Evolutionary conservation across 2,888 invertebrate genomes (phyloP), one percentile per base, ranked within the genome.

Genomic region (Metacarcinus magister): DNA sequence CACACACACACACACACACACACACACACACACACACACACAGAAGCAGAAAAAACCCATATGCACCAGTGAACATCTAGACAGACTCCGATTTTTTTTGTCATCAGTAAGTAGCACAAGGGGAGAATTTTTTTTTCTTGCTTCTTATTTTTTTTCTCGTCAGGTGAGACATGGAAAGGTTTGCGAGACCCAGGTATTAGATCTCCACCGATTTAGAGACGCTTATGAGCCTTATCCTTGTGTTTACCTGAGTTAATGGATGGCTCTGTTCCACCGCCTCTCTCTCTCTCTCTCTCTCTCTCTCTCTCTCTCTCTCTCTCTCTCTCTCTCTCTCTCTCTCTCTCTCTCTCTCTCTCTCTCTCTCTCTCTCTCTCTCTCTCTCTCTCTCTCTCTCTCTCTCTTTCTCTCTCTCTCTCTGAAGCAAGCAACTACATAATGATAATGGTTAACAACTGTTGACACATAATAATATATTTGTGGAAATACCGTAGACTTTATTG

Each of bases 191-290:
- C 44, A 48, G 91, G 95, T 60, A 92, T 94, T 96, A 94, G 91
- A 96, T 94, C 82, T 91, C 48, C 19, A 54, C 92, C 94, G 96
- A 96, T 96, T 96, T 94, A 96, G 91, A 91, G 94, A 46, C 90
- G 92, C 96, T 96, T 94, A 94, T 82, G 87, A 94, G 60, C 94
- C 92, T 92, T 94, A 96, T 96, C 94, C 92, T 82, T 75, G 39
- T 96, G 96, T 96, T 96, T 96, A 94, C 96, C 94, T 92, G 75
- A 44, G 96, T 87, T 96, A 96, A 96, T 96, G 96, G 96, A 93
- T 67, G 92, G 95, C 93, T 95, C 75, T 95, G 46, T 82, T 60
- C 60, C 43, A 39, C 75, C 44, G 19, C 44, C n/a, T 39, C 93
- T n/a, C 44, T n/a, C 16, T 39, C 75, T 75, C 46, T 87, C 93